Percentiles rank a stretch among this genome's conserved stretches.
These are phyloP conservation scores for Conistra vaccinii DNA, from an alignment of 2,888 invertebrate species.

Conservation along the genomic window DNA sequence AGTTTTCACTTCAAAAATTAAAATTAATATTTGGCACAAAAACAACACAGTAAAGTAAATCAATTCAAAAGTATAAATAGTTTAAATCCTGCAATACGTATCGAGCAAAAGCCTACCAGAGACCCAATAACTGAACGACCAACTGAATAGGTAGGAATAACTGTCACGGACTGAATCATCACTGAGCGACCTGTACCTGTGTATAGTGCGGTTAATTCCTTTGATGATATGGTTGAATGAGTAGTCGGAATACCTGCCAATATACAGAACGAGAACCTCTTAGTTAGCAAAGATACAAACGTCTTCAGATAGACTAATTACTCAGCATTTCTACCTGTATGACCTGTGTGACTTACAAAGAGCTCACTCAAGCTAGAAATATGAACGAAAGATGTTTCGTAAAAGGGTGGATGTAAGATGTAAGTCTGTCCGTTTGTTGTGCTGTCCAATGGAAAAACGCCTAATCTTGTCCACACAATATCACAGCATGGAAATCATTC, in stretches of 20 bases:
- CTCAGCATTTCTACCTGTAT: not conserved
- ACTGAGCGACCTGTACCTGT: too few species aligned
- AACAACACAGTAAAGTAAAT: not conserved
- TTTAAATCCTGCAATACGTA: not conserved
- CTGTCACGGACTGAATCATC: not conserved
- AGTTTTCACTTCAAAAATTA: too few species aligned
- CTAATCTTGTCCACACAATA: not conserved
- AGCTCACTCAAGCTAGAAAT: too few species aligned
- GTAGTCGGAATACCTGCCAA: not conserved
- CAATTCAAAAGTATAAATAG: not conserved
- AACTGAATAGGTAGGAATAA: not conserved
- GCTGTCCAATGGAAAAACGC: not conserved
- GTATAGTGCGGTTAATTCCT: not conserved
- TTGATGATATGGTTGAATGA: constrained; percentile 3
- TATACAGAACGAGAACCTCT: not conserved
- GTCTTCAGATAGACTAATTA: not conserved
- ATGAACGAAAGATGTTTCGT: not conserved
- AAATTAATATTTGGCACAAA: not conserved
- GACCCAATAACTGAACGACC: not conserved
- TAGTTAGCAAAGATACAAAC: not conserved
- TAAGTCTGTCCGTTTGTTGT: not conserved
- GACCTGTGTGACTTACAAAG: not conserved
- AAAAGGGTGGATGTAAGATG: not conserved
- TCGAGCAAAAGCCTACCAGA: not conserved
- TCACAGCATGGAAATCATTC: not conserved